A percentile compares a stretch with the other conserved stretches of the same genome.
Conservation (phyloP, 2,797 vertebrate genomes). For the Trematomus bernacchii region DNA sequence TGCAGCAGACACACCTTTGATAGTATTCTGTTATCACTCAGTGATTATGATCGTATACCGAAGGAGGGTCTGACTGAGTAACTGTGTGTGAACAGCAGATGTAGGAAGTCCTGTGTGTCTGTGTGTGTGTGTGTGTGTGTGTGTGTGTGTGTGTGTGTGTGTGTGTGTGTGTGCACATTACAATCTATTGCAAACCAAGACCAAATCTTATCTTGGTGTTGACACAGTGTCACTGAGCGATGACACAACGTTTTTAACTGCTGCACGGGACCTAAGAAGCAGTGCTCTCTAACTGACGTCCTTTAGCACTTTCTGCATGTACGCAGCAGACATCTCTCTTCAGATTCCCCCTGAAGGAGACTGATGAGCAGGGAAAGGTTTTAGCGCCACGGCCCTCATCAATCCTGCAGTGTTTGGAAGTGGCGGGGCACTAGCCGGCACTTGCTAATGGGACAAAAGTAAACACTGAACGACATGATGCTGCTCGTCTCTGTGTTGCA, state of each 20-base stretch:
- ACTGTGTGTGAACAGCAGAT: conserved; percentile 28
- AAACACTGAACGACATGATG: conserved; percentile 75
- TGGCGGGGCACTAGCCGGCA: conserved; percentile 70
- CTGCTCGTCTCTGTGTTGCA: conserved; percentile 50
- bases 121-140: conserved; percentile 1
- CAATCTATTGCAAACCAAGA: conserved; percentile 48
- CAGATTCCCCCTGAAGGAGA: conserved; percentile 57
- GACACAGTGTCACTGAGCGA: conserved; percentile 25
- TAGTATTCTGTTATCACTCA: conserved; percentile 32
- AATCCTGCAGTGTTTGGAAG: conserved; percentile 86
- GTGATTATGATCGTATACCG: conserved; percentile 45
- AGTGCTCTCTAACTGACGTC: neutral
- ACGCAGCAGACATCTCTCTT: conserved; percentile 54
- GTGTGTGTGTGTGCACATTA: conserved; percentile 1
- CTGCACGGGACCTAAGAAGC: neutral
- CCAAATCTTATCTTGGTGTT: conserved; percentile 34
- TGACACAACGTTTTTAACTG: conserved; percentile 1
- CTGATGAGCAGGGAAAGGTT: conserved; percentile 78
- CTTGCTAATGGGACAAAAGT: conserved; percentile 78
- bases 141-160: neutral
- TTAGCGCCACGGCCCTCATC: conserved; percentile 82
- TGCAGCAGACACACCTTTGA: conserved; percentile 43
- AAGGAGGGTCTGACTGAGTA: conserved; percentile 46
- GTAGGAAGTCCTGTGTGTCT: conserved; percentile 18
- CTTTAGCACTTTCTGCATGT: conserved; percentile 13